phyloP scores from a whole-genome alignment of 2,113 vertebrate genomes.

The Platysteira castanea region DNA sequence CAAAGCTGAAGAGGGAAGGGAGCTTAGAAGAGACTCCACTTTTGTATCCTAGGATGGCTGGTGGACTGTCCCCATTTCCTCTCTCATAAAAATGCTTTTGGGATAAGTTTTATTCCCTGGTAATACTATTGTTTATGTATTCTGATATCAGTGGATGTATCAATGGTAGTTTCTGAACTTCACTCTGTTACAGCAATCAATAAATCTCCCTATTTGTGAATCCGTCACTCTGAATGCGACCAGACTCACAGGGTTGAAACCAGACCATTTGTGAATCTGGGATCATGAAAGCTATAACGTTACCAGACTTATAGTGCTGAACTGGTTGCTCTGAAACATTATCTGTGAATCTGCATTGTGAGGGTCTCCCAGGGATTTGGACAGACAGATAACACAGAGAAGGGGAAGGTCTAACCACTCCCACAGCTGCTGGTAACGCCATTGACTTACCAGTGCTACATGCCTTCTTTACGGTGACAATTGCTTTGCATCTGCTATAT shows the following conservation, averaged over 20 bases:
- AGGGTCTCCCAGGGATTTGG: background rate
- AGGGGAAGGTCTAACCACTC: background rate
- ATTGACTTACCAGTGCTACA: background rate
- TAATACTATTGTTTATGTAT: background rate
- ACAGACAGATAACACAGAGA: background rate
- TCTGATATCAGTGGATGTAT: background rate
- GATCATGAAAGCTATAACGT: background rate
- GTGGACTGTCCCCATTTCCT: background rate
- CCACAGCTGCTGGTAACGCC: accelerated
- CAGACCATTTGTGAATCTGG: background rate
- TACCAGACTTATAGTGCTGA: background rate
- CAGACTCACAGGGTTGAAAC: background rate
- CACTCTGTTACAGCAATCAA: background rate
- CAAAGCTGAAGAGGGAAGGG: background rate
- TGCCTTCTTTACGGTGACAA: background rate
- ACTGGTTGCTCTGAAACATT: background rate
- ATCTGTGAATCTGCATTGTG: background rate
- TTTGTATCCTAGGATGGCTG: background rate
- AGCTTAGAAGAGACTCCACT: background rate
- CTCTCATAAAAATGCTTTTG: background rate
- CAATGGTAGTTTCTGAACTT: background rate
- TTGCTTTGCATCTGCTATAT: background rate
- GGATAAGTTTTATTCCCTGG: background rate
- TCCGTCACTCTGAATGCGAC: background rate
- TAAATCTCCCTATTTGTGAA: background rate